Conservation (phyloP, 2,888 invertebrate species). For the Ischnura elegans region DNA sequence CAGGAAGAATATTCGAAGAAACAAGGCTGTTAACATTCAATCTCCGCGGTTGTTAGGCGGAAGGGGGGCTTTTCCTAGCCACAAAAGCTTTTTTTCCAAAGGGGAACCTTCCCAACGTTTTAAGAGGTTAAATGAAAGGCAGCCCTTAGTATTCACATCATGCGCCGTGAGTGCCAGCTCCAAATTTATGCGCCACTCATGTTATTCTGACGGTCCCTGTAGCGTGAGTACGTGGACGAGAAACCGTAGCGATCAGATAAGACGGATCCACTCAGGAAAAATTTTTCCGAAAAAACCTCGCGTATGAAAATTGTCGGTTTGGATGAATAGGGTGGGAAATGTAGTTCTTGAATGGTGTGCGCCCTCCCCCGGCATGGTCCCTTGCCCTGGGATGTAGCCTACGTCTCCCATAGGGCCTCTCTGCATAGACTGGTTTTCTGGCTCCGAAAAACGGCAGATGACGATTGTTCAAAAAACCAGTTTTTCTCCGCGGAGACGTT, state of each 20-base stretch:
- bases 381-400: neutral
- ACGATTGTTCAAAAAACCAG: neutral
- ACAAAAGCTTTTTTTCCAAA: neutral
- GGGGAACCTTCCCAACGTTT: neutral
- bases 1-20: neutral
- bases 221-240: conserved; percentile 32
- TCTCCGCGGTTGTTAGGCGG: neutral
- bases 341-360: conserved; percentile 15
- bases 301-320: conserved; percentile 42
- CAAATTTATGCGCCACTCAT: conserved; percentile 10
- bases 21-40: neutral
- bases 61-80: neutral
- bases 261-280: conserved; percentile 45
- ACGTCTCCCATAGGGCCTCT: neutral
- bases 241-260: conserved; percentile 54
- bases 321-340: neutral
- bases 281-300: neutral
- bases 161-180: neutral
- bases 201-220: neutral
- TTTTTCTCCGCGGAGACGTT: neutral
- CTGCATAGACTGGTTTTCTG: neutral
- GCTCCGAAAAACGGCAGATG: conserved; percentile 1
- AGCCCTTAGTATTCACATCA: conserved; percentile 1
- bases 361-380: neutral
- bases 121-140: neutral